Evolutionary conservation across 1,140 invertebrate species (phyloP).

Genomic region (Trichonephila inaurata): DNA sequence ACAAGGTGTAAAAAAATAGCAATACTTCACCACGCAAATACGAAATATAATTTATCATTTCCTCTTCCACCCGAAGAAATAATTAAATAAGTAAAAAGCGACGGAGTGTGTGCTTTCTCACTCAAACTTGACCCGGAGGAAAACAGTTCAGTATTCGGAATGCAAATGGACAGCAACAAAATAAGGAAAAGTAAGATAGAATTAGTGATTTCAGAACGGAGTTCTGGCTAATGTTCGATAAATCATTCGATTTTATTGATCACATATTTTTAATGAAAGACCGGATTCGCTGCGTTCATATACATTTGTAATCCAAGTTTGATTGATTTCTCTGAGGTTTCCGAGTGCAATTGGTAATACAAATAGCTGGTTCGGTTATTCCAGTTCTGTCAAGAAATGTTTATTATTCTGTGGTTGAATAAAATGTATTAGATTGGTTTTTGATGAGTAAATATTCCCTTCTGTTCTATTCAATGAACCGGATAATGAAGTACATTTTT

Average conservation of each 20-base stretch:
- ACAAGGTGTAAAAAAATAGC: background rate
- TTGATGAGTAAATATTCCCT: too few species aligned
- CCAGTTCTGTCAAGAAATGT: too few species aligned
- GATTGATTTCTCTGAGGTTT: background rate
- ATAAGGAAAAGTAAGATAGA: background rate
- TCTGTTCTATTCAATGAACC: too few species aligned
- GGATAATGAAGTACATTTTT: too few species aligned
- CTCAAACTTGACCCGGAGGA: background rate
- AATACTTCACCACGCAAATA: background rate
- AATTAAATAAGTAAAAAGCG: background rate
- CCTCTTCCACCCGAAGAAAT: background rate
- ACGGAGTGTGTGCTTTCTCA: background rate
- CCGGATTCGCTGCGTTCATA: background rate
- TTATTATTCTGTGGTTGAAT: too few species aligned
- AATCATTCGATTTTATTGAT: constrained; percentile 7
- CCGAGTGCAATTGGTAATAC: background rate
- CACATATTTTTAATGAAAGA: constrained; percentile 1
- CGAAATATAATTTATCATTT: constrained; percentile 17
- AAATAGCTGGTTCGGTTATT: too few species aligned
- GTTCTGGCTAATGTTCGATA: background rate
- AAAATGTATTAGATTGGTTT: too few species aligned
- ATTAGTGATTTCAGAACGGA: background rate
- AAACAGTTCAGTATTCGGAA: background rate
- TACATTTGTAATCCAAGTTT: background rate
- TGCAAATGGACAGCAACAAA: background rate